phyloP scores from a whole-genome alignment of 2,797 vertebrate species.

The Hyperoplus lanceolatus region DNA sequence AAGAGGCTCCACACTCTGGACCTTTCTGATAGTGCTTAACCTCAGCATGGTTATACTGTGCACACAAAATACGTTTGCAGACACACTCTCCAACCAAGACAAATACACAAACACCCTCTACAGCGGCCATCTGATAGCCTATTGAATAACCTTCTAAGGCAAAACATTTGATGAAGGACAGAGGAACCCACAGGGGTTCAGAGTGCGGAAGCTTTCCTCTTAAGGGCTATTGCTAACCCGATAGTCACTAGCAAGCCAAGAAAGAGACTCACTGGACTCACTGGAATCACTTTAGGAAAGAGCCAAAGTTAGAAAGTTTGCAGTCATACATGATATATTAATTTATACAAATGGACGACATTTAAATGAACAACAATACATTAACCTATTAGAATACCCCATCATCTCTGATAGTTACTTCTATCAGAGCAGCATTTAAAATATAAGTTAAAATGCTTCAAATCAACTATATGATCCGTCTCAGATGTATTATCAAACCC shows the following conservation, averaged over 20 bases:
- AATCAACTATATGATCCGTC: background rate
- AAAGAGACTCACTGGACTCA: background rate
- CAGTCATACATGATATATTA: background rate
- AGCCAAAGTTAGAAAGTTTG: background rate
- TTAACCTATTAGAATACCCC: background rate
- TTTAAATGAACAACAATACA: background rate
- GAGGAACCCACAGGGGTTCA: constrained; percentile 29
- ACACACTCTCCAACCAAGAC: constrained; percentile 16
- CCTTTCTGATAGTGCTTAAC: constrained; percentile 60
- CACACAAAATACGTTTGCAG: background rate
- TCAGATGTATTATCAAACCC: background rate
- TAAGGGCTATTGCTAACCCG: constrained; percentile 8
- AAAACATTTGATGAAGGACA: constrained; percentile 44
- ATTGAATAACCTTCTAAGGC: constrained; percentile 60
- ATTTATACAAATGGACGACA: background rate
- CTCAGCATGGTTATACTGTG: constrained; percentile 28
- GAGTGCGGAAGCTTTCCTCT: constrained; percentile 14
- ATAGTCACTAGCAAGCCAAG: background rate
- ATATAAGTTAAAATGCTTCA: background rate
- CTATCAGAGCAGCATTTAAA: background rate
- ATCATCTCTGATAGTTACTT: background rate
- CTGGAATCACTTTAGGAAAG: background rate
- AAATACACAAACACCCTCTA: constrained; percentile 22
- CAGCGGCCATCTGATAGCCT: constrained; percentile 44
- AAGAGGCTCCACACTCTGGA: constrained; percentile 56